Evolutionary conservation across 2,888 invertebrate species (phyloP), one percentile per base, ranked within the genome.

Genomic region (Erpobdella octoculata): DNA sequence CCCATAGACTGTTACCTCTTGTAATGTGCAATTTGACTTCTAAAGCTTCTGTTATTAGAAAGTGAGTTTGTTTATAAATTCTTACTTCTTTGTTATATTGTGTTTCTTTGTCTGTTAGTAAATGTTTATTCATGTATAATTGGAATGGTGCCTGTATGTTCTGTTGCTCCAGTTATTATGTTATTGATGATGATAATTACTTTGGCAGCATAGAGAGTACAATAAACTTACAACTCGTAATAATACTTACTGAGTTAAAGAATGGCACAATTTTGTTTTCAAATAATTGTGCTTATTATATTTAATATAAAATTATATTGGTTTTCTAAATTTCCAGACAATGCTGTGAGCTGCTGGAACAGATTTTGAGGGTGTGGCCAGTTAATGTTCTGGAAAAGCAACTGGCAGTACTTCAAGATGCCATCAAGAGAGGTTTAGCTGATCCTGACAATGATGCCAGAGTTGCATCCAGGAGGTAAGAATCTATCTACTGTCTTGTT

Each of bases 401-500:
- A 81, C 88, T 90, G 61, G 84, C 86, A 0, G 84, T 87, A 0
- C 83, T 98, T 1, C 88, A 90, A 75, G 95, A 95, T 76, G 89
- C 91, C 0, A 88, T 97, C 72, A 84, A 84, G 76, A 80, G 81
- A 76, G 94, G 93, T 0, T 89, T 96, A 74, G 88, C 89, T 1
- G 97, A 98, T 86, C 95, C 97, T 0, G 97, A 98, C 84, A 88
- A 90, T 37, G 91, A 91, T 68, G 93, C 95, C 0, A 85, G 97
- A 77, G 89, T 88, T 12, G 87, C 87, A 78, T 89, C 91, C 0
- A 86, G 94, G 80, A 90, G 89, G 92, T 92, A 82, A 83, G 86
- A 78, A n/a, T n/a, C n/a, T n/a, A n/a, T n/a, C n/a, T n/a, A n/a
- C n/a, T n/a, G n/a, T n/a, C n/a, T n/a, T n/a, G n/a, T n/a, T n/a